Base-by-base conservation (phyloP, 2,888 invertebrate genomes). In the Stenchaetothrips biformis region DNA sequence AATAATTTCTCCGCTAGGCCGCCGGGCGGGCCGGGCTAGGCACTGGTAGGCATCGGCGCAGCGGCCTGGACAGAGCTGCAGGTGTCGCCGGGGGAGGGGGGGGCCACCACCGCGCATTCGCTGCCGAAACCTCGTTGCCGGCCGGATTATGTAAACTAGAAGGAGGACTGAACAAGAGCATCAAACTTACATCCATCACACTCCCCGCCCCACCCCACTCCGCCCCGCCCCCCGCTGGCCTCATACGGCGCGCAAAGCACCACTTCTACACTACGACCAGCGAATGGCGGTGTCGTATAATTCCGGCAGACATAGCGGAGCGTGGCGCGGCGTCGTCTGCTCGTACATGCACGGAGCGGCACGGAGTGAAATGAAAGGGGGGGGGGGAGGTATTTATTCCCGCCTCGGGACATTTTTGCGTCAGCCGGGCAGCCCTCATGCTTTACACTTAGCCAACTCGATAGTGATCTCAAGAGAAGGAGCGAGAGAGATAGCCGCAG, bases 91-190 rank as follows among this genome's bases (percentile, higher is more conserved):
- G 59, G 1, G 53, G 53, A 7, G 6, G 53, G 53, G 53, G 53
- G 53, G 6, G 53, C 1, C 37, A 37, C 37, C 53, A 53, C 16
- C 53, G 53, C 16, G 6, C 53, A 53, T 53, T 16, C 53, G 16
- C 59, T 37, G 59, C 59, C 18, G 59, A 59, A 59, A 59, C 59
- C 59, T 59, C 59, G 16, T 53, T 16, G 53, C 53, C 16, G 53
- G 13, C 53, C 59, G 59, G 59, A 59, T 59, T 59, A 59, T 59
- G 59, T 59, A 59, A 59, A 59, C 59, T 59, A 13, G 59, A 59
- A 59, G 59, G 59, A 59, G 59, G 59, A 59, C 59, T 59, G 59
- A 59, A 59, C 59, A 59, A 59, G 59, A 59, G 16, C 59, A 59
- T 59, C 59, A 59, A 59, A 59, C 59, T 59, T 59, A 59, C 59